Evolutionary conservation across 2,113 vertebrate species (phyloP), one percentile per base, ranked within the genome.

Genomic region (Cercocebus atys): DNA sequence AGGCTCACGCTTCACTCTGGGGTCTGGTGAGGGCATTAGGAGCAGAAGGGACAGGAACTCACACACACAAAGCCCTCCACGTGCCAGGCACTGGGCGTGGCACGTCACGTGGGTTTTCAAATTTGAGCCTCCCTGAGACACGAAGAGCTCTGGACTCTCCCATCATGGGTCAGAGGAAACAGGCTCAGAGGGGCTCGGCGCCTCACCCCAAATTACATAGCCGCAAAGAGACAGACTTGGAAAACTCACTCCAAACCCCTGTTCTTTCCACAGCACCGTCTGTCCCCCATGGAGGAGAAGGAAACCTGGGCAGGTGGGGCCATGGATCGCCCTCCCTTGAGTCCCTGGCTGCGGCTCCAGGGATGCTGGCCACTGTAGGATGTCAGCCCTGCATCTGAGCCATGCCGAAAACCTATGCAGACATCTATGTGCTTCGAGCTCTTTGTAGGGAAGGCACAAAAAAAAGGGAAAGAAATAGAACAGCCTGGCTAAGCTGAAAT

Each of bases 401-500:
- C 47, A 25, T 32, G 75, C 79, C 76, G 47, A 55, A 79, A 88
- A 80, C 12, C 27, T 32, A 22, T 1, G n/a, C 68, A 70, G 68
- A 66, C n/a, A 68, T 75, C 57, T n/a, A 1, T 45, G 17, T 30
- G 78, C 91, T 86, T 68, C 2, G 38, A 81, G 85, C 82, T 61
- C 57, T 85, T 86, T 38, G 86, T 22, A 76, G 55, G 52, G 79
- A 86, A 96, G 45, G 32, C n/a, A 14, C 16, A 2, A 0, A 59
- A 22, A 25, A n/a, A 76, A 57, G 52, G 35, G 57, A 43, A 70
- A 64, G 45, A 79, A 95, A 45, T 16, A 88, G 90, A 95, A 93
- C 81, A 96, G 85, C 83, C 85, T 89, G 38, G 94, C 96, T 95
- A 95, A 95, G 97, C 97, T 87, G 93, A 93, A 97, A 94, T 23